These are phyloP conservation scores for Xiphorhynchus elegans DNA, from an alignment of 2,113 vertebrate species.

Conservation along the genomic window DNA sequence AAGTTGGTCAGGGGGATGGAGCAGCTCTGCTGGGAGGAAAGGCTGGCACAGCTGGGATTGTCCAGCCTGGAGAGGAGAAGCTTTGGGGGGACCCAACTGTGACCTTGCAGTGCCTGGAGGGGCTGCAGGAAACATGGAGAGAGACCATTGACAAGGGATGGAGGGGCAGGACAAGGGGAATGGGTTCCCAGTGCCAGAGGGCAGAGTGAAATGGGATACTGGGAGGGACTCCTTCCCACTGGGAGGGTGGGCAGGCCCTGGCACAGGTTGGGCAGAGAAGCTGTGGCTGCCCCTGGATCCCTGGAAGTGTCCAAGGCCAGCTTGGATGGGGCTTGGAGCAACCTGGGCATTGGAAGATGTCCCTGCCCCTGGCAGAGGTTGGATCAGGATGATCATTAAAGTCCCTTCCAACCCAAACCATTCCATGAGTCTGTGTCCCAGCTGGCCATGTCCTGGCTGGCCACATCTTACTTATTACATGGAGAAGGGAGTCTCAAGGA, in stretches of 20 bases:
- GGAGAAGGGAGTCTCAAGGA: neutral
- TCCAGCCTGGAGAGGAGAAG: neutral
- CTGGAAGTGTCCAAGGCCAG: neutral
- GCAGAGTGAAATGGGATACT: neutral
- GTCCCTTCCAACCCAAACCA: neutral
- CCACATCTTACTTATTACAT: neutral
- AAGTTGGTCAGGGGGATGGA: neutral
- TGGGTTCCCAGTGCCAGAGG: neutral
- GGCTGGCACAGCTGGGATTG: neutral
- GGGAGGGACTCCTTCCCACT: neutral
- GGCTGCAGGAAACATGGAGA: fast-evolving
- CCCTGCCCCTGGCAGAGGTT: neutral
- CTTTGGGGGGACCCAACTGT: fast-evolving
- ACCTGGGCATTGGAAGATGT: neutral
- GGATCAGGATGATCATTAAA: fast-evolving
- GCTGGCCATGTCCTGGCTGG: neutral
- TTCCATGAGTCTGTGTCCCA: neutral
- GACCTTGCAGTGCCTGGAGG: fast-evolving
- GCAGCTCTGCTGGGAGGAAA: neutral
- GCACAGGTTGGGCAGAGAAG: neutral
- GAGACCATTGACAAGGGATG: fast-evolving
- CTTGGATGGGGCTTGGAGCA: neutral
- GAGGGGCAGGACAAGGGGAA: fast-evolving
- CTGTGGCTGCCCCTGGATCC: neutral
- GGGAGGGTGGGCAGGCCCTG: neutral